Conservation (phyloP, 2,797 vertebrate genomes). For the Acanthurus lineatus region DNA sequence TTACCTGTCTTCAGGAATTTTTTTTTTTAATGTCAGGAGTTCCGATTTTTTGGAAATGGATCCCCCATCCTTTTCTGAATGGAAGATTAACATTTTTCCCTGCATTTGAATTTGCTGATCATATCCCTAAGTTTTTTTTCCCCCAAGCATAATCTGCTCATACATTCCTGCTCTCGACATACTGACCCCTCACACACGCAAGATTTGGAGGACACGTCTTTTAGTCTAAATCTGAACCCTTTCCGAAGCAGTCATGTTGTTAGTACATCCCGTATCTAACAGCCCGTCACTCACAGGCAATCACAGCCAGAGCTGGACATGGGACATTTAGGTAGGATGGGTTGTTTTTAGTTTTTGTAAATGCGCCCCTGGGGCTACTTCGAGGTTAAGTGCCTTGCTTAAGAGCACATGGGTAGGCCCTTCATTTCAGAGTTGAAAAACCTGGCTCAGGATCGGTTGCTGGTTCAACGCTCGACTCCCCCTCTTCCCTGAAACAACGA, state of each 20-base stretch:
- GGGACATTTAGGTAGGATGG: conserved; percentile 61
- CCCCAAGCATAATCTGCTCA: conserved; percentile 56
- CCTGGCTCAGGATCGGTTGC: conserved; percentile 81
- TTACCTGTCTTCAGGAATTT: conserved; percentile 58
- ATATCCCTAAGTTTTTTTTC: conserved; percentile 11
- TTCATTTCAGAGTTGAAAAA: conserved; percentile 75
- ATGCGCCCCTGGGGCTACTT: conserved; percentile 70
- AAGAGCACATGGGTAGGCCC: conserved; percentile 79
- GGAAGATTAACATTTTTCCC: conserved; percentile 19
- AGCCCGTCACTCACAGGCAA: conserved; percentile 54
- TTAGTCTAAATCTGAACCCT: conserved; percentile 56
- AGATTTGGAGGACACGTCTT: conserved; percentile 57
- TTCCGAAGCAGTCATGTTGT: conserved; percentile 54
- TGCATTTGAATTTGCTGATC: conserved; percentile 44
- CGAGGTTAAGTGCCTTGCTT: conserved; percentile 83
- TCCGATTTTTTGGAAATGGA: conserved; percentile 57
- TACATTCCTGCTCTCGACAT: conserved; percentile 77
- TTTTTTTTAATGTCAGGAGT: conserved; percentile 49
- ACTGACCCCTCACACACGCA: conserved; percentile 49
- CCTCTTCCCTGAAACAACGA: conserved; percentile 31
- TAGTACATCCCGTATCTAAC: conserved; percentile 48
- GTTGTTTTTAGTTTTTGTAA: conserved; percentile 67
- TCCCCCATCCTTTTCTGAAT: conserved; percentile 30
- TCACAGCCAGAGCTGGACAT: conserved; percentile 65
- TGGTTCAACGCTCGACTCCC: conserved; percentile 75